These are phyloP conservation scores for Thalassophryne amazonica DNA, from an alignment of 2,797 vertebrate species.

Conservation along the genomic window DNA sequence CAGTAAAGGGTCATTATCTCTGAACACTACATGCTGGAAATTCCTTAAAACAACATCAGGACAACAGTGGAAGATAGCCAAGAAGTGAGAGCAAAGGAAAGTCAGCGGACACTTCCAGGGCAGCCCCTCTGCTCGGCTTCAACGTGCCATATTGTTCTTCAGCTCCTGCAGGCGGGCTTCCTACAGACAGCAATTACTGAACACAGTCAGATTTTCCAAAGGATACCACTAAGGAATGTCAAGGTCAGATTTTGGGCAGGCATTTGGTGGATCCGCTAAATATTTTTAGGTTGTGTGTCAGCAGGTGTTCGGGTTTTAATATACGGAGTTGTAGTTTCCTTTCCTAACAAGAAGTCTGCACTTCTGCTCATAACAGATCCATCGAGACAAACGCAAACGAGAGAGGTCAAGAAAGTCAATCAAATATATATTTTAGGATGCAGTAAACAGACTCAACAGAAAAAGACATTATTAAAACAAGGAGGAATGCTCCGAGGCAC, in stretches of 20 bases:
- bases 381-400: neutral
- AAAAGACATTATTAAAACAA: too few species aligned
- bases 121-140: constrained; percentile 49
- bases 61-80: constrained; percentile 76
- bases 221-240: constrained; percentile 57
- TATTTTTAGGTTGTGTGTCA: constrained; percentile 11
- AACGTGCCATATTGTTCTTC: constrained; percentile 67
- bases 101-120: constrained; percentile 42
- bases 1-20: constrained; percentile 60
- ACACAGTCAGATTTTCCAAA: constrained; percentile 62
- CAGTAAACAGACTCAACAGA: too few species aligned
- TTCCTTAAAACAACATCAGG: constrained; percentile 56
- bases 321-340: neutral
- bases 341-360: neutral
- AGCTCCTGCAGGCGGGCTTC: constrained; percentile 63
- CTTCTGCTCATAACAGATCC: neutral
- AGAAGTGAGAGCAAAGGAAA: constrained; percentile 55
- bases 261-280: constrained; percentile 7
- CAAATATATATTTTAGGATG: too few species aligned
- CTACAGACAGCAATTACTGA: constrained; percentile 42
- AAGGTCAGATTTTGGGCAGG: constrained; percentile 44
- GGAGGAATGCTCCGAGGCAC: too few species aligned
- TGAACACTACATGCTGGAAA: constrained; percentile 48
- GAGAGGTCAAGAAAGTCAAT: too few species aligned
- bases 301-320: constrained; percentile 1